Evolutionary conservation across 2,888 invertebrate species (phyloP).

Genomic region (Amorpha juglandis): DNA sequence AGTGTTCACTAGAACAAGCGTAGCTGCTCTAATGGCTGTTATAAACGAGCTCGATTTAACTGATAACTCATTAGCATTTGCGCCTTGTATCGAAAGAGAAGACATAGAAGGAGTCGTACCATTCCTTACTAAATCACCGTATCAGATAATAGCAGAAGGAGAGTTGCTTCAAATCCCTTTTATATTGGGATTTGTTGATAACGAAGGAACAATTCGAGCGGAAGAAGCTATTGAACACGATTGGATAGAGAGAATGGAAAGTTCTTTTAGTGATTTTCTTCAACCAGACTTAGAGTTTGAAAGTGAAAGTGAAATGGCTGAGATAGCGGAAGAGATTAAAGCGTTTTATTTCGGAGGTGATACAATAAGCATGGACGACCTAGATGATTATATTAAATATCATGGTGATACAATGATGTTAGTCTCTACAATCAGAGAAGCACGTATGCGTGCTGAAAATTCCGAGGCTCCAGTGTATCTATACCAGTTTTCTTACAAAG

Average conservation of each 20-base stretch:
- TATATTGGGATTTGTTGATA: conserved; percentile 70
- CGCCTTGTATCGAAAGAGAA: conserved; percentile 70
- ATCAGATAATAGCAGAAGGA: conserved; percentile 52
- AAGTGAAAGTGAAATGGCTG: conserved; percentile 45
- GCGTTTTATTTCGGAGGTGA: conserved; percentile 58
- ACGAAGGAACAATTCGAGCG: conserved; percentile 71
- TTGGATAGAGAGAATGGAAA: conserved; percentile 68
- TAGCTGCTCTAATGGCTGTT: conserved; percentile 65
- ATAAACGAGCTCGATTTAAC: conserved; percentile 70
- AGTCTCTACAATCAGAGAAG: conserved; percentile 68
- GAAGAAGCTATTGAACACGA: conserved; percentile 55
- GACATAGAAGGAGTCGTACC: conserved; percentile 50
- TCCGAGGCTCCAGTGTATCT: conserved; percentile 56
- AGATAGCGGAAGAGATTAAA: conserved; percentile 53
- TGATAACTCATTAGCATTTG: conserved; percentile 71
- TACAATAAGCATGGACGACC: conserved; percentile 42
- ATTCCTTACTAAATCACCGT: conserved; percentile 64
- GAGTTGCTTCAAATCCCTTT: conserved; percentile 64
- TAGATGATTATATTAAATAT: conserved; percentile 59
- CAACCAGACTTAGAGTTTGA: conserved; percentile 67
- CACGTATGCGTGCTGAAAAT: conserved; percentile 49
- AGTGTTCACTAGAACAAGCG: conserved; percentile 60
- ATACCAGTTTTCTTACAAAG: conserved; percentile 75
- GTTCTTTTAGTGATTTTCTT: conserved; percentile 62
- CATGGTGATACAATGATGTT: conserved; percentile 73